Percentiles rank a stretch among this genome's conserved stretches.
These are phyloP conservation scores for Bothrops alternatus DNA, from an alignment of 2,797 vertebrate species.

Conservation along the genomic window DNA sequence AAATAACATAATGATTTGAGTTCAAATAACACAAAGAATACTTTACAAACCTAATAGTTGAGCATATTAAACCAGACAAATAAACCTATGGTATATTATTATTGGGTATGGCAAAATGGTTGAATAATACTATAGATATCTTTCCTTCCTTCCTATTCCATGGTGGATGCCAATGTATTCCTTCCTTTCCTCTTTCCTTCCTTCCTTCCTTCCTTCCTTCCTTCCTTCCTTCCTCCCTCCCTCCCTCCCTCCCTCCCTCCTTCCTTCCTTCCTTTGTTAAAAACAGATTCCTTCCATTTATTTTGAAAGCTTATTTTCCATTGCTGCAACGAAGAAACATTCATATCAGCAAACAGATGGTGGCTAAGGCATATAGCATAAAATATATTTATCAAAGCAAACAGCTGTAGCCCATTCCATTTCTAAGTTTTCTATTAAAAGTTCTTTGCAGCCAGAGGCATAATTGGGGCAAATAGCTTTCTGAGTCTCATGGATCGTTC, in stretches of 20 bases:
- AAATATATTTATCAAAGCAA: constrained; percentile 82
- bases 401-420: constrained; percentile 80
- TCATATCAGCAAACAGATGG: constrained; percentile 80
- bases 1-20: background rate
- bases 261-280: background rate
- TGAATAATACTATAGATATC: constrained; percentile 28
- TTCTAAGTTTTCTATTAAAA: constrained; percentile 78
- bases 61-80: background rate
- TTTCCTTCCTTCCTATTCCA: background rate
- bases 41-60: background rate
- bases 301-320: constrained; percentile 72
- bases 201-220: too few relatives aligned
- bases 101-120: background rate
- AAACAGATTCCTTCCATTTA: constrained; percentile 52
- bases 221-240: too few relatives aligned
- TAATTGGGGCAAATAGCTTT: constrained; percentile 58
- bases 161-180: background rate
- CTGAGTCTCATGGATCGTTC: background rate
- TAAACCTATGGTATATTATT: background rate
- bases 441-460: constrained; percentile 71
- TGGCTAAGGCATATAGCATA: constrained; percentile 76
- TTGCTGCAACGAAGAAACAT: constrained; percentile 69
- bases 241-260: too few relatives aligned
- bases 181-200: background rate
- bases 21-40: background rate